phyloP scores from a whole-genome alignment of 2,888 invertebrate genomes.

The Coelopa pilipes region DNA sequence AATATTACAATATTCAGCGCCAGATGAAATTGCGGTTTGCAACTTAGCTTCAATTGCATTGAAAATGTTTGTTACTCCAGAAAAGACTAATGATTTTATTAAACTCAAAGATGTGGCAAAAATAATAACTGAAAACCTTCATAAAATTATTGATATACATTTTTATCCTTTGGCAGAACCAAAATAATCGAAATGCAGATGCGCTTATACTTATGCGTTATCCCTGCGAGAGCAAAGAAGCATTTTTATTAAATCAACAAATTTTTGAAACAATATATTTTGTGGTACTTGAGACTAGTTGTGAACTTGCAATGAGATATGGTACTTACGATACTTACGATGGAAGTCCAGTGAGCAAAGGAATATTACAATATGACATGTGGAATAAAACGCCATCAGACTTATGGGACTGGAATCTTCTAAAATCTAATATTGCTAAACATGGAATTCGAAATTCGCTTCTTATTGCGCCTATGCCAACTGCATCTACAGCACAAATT shows the following conservation, averaged over 20 bases:
- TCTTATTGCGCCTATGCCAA: constrained; percentile 97
- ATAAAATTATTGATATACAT: constrained; percentile 89
- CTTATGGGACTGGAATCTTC: constrained; percentile 87
- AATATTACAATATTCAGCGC: too few relatives aligned
- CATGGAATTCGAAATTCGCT: constrained; percentile 94
- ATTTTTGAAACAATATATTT: constrained; percentile 99
- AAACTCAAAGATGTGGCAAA: too few relatives aligned
- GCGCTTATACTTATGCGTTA: constrained; percentile 92
- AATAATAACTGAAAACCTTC: too few relatives aligned
- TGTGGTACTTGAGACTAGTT: constrained; percentile 95
- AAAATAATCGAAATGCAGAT: too few relatives aligned
- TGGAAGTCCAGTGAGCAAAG: constrained; percentile 94
- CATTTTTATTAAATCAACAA: constrained; percentile 87
- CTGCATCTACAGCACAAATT: constrained; percentile 98
- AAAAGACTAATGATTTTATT: too few relatives aligned
- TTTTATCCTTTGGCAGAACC: constrained; percentile 98
- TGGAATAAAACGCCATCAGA: constrained; percentile 90
- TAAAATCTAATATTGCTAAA: constrained; percentile 86
- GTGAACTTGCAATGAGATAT: constrained; percentile 85
- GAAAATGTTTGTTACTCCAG: too few relatives aligned
- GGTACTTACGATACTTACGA: constrained; percentile 92
- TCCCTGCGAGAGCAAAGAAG: constrained; percentile 91
- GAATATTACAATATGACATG: constrained; percentile 97
- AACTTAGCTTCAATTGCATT: too few relatives aligned
- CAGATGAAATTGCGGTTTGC: too few relatives aligned